Percentiles rank a stretch among this genome's conserved stretches.
Conservation (phyloP, 2,888 invertebrate genomes). For the Drosophila leonis region DNA sequence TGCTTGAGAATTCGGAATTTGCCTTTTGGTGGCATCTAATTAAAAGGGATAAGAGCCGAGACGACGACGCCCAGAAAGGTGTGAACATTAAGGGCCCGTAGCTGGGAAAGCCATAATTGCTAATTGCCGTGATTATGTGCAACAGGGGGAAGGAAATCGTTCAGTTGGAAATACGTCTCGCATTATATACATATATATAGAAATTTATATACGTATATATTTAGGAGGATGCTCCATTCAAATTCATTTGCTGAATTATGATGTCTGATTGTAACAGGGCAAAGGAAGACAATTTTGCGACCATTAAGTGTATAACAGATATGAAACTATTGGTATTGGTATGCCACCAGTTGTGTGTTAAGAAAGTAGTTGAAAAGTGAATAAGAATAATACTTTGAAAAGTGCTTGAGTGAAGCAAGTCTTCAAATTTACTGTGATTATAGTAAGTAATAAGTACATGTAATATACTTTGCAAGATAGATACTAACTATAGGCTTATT, state of each 20-base stretch:
- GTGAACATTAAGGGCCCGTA: slow-evolving; percentile 55
- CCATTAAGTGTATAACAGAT: neutral
- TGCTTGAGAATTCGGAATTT: slow-evolving; percentile 55
- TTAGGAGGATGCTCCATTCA: neutral
- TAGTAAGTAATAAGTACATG: no score
- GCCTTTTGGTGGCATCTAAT: slow-evolving; percentile 75
- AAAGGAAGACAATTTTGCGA: neutral
- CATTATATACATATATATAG: neutral
- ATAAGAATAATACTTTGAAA: neutral
- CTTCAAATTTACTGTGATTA: neutral
- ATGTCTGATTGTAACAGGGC: neutral
- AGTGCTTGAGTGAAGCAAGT: neutral
- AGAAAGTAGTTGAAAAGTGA: neutral
- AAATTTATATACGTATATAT: neutral
- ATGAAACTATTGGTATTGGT: neutral
- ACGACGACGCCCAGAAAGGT: slow-evolving; percentile 60
- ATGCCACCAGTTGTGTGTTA: neutral
- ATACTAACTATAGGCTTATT: no score
- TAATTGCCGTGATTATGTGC: slow-evolving; percentile 72
- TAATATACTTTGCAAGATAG: no score
- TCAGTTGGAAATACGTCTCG: slow-evolving; percentile 30
- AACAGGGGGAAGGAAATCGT: slow-evolving; percentile 10
- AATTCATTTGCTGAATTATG: neutral
- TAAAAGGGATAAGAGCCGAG: slow-evolving; percentile 69
- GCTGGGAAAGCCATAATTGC: slow-evolving; percentile 63